Evolutionary conservation across 2,797 vertebrate species (phyloP), one percentile per base, ranked within the genome.

Genomic region (Macropodus opercularis): DNA sequence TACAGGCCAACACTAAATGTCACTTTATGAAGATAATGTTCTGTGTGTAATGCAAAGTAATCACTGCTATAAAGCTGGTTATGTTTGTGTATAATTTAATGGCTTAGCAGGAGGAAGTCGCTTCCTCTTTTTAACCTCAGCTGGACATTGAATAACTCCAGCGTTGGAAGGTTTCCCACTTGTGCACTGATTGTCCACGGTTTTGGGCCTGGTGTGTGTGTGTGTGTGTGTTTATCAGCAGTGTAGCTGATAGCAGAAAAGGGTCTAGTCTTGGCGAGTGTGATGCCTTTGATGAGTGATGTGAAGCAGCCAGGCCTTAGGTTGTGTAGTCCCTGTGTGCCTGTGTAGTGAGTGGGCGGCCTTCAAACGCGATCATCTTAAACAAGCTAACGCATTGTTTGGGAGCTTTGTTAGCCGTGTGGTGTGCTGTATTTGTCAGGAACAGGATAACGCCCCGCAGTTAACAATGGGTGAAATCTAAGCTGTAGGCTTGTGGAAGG

Each of bases 381-480:
- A 89, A 88, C 83, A 87, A 83, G 77, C 77, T 66, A 49, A 43
- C 15, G 21, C 81, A 80, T 89, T 91, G 87, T 91, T 86, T 80
- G 63, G 21, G 60, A 47, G 62, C 61, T 75, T 72, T 72, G 74
- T 72, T 77, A 79, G 71, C 63, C 66, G 27, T 61, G 74, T 32
- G 71, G 80, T 83, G 75, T 75, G 60, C 61, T 63, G 53, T 69
- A 72, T 72, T 68, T 62, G 76, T 87, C 75, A 62, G 67, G 75
- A 84, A 85, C 83, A 77, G 70, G 74, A 87, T 84, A 73, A 84
- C 57, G 22, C 44, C 69, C 72, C 3, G 3, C 38, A 35, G 32
- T 29, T 82, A 81, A 83, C 85, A 89, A 85, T 84, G 56, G 75
- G 51, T 40, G 79, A 79, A 81, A 85, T 39, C 49, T 47, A 78